Percentiles rank a stretch among this genome's conserved stretches.
phyloP scores from a whole-genome alignment of 2,888 invertebrate genomes.

The Dioctria linearis region DNA sequence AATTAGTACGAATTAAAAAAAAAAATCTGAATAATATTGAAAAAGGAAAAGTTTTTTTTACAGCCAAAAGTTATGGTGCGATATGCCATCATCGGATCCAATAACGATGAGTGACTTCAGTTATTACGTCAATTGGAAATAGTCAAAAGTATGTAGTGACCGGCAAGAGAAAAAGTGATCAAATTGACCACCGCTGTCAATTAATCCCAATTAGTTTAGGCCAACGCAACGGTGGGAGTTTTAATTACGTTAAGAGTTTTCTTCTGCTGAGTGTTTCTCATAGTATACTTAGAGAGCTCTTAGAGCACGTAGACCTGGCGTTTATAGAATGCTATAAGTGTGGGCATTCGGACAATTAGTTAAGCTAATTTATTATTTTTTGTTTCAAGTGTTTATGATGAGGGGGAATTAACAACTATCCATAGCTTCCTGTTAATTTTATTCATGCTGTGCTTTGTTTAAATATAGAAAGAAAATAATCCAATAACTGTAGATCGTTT shows the following conservation, averaged over 20 bases:
- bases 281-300: neutral
- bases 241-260: constrained; percentile 24
- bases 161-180: constrained; percentile 20
- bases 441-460: too few relatives aligned
- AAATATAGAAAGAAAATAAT: neutral
- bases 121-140: constrained; percentile 27
- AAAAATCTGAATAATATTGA: too few relatives aligned
- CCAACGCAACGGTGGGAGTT: constrained; percentile 35
- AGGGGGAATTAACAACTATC: neutral
- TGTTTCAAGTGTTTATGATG: neutral
- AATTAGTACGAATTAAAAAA: too few relatives aligned
- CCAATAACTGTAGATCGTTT: neutral
- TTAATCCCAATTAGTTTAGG: constrained; percentile 40
- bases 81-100: too few relatives aligned
- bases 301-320: neutral
- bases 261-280: neutral
- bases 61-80: too few relatives aligned
- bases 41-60: too few relatives aligned
- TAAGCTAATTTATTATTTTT: constrained; percentile 4
- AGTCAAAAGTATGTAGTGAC: neutral
- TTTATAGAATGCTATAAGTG: constrained; percentile 5
- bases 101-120: neutral
- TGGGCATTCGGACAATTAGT: neutral
- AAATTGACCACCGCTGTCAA: constrained; percentile 24
- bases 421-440: neutral